Percentiles rank a stretch among this genome's conserved stretches.
Evolutionary conservation across 2,888 invertebrate species (phyloP).

Genomic region (Prenolepis imparis): DNA sequence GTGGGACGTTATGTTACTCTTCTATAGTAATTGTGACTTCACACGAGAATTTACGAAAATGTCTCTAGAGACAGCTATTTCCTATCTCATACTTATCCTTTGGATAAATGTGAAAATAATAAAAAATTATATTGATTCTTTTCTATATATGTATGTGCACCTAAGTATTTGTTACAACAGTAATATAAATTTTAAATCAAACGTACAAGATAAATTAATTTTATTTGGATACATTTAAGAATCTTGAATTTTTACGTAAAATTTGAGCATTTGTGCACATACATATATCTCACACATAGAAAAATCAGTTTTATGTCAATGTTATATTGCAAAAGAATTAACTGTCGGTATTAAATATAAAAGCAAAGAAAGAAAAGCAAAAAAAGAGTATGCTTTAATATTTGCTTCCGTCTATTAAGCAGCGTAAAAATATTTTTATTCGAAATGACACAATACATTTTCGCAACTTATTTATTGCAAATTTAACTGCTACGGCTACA

Average conservation of each 20-base stretch:
- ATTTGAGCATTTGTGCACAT: too few relatives aligned
- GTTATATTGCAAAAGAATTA: constrained; percentile 3
- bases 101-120: neutral
- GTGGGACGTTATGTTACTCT: constrained; percentile 57
- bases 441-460: neutral
- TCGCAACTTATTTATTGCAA: constrained; percentile 4
- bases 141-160: neutral
- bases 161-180: neutral
- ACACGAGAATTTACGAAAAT: constrained; percentile 52
- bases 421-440: neutral
- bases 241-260: neutral
- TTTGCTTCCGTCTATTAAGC: neutral
- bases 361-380: too few relatives aligned
- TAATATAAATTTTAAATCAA: neutral
- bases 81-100: constrained; percentile 23
- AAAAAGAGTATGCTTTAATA: neutral
- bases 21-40: constrained; percentile 55
- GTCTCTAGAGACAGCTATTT: constrained; percentile 45
- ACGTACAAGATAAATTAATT: neutral
- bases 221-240: neutral
- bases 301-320: neutral
- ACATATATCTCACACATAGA: neutral
- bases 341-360: constrained; percentile 11
- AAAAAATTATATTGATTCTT: constrained; percentile 16
- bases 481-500: neutral